These are phyloP conservation scores for Scrobipalpa costella DNA, from an alignment of 2,888 invertebrate species.

Conservation along the genomic window DNA sequence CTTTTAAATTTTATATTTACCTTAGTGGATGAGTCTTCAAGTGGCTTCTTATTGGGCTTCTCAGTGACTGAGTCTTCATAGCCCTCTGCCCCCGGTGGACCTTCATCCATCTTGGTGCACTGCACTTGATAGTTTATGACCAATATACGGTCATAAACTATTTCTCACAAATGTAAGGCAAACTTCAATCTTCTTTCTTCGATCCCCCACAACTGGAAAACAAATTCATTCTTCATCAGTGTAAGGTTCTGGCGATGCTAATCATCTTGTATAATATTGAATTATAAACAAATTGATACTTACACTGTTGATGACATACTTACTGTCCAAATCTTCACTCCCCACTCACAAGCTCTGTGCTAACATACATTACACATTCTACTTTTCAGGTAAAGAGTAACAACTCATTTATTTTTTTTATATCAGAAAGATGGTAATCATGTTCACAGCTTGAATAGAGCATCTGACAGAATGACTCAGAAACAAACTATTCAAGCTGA, in stretches of 20 bases:
- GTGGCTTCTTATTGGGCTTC: slow-evolving; percentile 60
- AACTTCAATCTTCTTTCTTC: slow-evolving; percentile 48
- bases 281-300: slow-evolving; percentile 61
- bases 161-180: slow-evolving; percentile 49
- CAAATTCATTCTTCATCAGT: slow-evolving; percentile 48
- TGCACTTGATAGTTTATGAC: slow-evolving; percentile 75
- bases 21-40: slow-evolving; percentile 62
- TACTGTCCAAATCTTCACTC: slow-evolving; percentile 37
- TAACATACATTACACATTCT: slow-evolving; percentile 17
- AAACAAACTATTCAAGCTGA: background rate
- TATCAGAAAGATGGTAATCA: background rate
- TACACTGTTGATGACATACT: slow-evolving; percentile 50
- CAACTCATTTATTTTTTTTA: background rate
- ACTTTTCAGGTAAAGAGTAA: background rate
- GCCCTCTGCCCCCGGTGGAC: slow-evolving; percentile 75
- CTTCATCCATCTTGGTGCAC: slow-evolving; percentile 75
- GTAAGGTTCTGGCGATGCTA: slow-evolving; percentile 30
- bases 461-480: background rate
- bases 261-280: slow-evolving; percentile 40
- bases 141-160: slow-evolving; percentile 64
- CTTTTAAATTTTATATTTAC: slow-evolving; percentile 59
- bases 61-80: slow-evolving; percentile 71
- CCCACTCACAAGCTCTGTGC: slow-evolving; percentile 39
- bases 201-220: slow-evolving; percentile 54
- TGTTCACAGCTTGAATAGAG: background rate